A percentile compares a stretch with the other conserved stretches of the same genome.
These are phyloP conservation scores for Trididemnum clinides DNA, from an alignment of 23 tunicate species.

Conservation along the genomic window DNA sequence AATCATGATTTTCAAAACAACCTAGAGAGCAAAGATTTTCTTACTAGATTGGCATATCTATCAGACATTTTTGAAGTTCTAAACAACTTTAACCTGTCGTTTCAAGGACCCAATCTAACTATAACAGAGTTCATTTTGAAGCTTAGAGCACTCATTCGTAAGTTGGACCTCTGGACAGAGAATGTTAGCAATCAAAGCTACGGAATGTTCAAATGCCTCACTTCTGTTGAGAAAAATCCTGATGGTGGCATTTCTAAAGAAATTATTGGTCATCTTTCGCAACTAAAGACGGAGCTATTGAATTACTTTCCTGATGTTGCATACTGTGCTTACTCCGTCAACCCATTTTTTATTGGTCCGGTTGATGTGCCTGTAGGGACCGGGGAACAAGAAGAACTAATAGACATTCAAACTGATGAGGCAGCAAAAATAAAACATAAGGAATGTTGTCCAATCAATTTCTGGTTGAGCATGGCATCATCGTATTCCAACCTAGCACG, in stretches of 20 bases:
- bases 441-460: conserved; percentile 66
- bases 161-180: conserved; percentile 70
- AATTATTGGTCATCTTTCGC: conserved; percentile 47
- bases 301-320: conserved; percentile 53
- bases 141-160: conserved; percentile 41
- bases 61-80: conserved; percentile 67
- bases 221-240: conserved; percentile 37
- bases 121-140: conserved; percentile 39
- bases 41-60: conserved; percentile 55
- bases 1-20: conserved; percentile 53
- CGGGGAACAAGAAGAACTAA: conserved; percentile 63
- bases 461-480: conserved; percentile 69
- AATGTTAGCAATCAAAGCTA: conserved; percentile 50
- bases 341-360: conserved; percentile 52
- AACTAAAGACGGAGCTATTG: conserved; percentile 56
- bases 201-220: conserved; percentile 67
- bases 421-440: conserved; percentile 58
- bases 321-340: conserved; percentile 51
- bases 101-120: conserved; percentile 68
- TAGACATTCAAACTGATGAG: conserved; percentile 64
- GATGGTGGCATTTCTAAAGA: conserved; percentile 51
- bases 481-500: conserved; percentile 43
- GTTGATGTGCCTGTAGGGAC: conserved; percentile 55
- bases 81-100: conserved; percentile 58
- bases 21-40: conserved; percentile 50